phyloP scores from a whole-genome alignment of 2,797 vertebrate genomes.

The Glossophaga mutica region DNA sequence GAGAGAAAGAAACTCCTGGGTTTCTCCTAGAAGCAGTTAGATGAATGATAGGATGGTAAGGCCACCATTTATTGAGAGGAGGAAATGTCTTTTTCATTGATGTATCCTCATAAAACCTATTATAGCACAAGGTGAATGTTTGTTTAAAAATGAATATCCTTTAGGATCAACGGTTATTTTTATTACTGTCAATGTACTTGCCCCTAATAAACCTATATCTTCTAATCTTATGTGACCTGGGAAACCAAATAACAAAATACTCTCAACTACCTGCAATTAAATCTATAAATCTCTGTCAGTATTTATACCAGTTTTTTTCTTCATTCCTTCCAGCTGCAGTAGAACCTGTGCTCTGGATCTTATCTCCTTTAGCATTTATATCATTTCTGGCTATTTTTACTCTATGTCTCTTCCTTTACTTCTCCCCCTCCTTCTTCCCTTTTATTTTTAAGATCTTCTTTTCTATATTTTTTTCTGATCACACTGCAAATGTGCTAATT shows the following conservation, averaged over 20 bases:
- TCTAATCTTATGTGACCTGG: neutral
- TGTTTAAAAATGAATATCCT: neutral
- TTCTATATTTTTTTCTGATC: neutral
- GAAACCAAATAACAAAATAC: neutral
- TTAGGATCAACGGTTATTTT: slow-evolving; percentile 7
- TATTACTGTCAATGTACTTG: neutral
- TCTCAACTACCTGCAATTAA: neutral
- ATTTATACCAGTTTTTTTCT: neutral
- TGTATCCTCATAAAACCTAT: neutral
- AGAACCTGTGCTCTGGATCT: neutral
- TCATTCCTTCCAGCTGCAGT: neutral
- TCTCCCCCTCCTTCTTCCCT: neutral
- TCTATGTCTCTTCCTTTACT: neutral
- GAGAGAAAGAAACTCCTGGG: neutral
- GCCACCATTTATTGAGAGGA: neutral
- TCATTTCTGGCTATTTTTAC: neutral
- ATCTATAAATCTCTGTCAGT: neutral
- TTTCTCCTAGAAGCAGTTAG: neutral
- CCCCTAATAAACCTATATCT: neutral
- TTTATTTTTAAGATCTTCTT: slow-evolving; percentile 24
- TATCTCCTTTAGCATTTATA: neutral
- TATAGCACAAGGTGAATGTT: neutral
- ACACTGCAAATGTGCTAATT: neutral
- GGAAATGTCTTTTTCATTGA: neutral
- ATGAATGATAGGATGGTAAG: neutral